Evolutionary conservation across 2,113 vertebrate species (phyloP).

Genomic region (Gallinago jamesoni): DNA sequence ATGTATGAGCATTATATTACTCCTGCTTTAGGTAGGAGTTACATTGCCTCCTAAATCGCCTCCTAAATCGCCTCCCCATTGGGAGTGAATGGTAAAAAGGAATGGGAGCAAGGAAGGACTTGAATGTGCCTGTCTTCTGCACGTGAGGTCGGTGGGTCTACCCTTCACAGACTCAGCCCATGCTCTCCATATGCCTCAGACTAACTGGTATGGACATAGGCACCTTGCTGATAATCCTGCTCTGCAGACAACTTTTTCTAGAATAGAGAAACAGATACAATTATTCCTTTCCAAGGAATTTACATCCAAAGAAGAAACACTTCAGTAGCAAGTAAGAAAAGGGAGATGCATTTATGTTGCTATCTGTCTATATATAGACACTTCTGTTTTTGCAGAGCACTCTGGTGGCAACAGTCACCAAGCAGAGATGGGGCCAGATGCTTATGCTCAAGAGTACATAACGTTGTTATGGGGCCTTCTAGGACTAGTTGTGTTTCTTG

Average conservation of each 20-base stretch:
- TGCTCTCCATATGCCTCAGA: neutral
- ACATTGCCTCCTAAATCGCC: too few species aligned
- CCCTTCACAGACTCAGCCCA: neutral
- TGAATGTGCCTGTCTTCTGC: neutral
- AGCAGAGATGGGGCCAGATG: neutral
- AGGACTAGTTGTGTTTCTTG: neutral
- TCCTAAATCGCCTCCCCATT: neutral
- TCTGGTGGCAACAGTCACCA: neutral
- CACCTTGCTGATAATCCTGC: neutral
- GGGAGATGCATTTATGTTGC: neutral
- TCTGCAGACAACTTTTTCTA: neutral
- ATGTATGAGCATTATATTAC: neutral
- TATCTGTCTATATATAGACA: neutral
- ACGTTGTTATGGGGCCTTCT: neutral
- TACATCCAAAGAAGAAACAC: too few species aligned
- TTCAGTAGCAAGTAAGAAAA: neutral
- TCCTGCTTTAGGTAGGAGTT: neutral
- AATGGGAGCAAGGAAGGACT: neutral
- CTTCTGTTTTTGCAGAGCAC: neutral
- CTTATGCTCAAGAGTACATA: neutral
- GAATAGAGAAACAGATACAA: neutral
- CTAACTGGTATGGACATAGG: neutral
- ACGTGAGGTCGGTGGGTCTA: neutral
- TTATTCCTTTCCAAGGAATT: neutral
- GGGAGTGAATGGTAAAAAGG: neutral